These are phyloP conservation scores for Eubucco bourcierii DNA, from an alignment of 2,113 vertebrate species.

Conservation along the genomic window DNA sequence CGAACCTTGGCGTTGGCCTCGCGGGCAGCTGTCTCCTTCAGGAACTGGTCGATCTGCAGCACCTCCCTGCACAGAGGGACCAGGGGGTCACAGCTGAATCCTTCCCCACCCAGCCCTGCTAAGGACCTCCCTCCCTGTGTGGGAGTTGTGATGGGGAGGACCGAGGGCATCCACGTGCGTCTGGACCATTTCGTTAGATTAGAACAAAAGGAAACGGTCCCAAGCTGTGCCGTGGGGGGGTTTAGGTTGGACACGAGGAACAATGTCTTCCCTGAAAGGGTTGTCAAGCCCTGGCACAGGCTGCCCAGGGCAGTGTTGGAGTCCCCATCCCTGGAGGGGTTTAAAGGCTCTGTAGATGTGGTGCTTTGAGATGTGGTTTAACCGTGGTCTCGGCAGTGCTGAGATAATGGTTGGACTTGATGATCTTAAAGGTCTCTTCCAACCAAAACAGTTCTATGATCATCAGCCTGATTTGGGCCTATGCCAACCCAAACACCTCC, in stretches of 20 bases:
- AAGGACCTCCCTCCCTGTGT: accelerated
- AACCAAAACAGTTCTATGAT: too few relatives aligned
- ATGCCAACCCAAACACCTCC: accelerated
- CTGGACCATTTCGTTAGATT: accelerated
- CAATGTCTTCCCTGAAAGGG: not conserved
- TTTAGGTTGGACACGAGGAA: too few relatives aligned
- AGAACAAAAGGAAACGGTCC: not conserved
- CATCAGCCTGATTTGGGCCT: not conserved
- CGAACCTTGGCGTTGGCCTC: constrained; percentile 96
- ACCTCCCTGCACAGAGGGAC: constrained; percentile 83
- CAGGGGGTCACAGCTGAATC: not conserved
- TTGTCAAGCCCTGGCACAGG: not conserved
- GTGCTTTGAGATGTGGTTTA: not conserved
- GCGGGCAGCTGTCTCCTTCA: constrained; percentile 93
- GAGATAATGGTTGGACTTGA: too few relatives aligned
- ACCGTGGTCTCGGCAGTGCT: too few relatives aligned
- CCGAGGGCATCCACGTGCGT: accelerated
- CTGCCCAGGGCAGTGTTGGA: not conserved
- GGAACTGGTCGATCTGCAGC: constrained; percentile 95
- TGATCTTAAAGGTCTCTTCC: too few relatives aligned
- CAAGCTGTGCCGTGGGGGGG: not conserved
- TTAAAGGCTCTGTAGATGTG: not conserved
- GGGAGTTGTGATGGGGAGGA: accelerated
- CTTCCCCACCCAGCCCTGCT: accelerated
- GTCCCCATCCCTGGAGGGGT: not conserved